A percentile compares a stretch with the other conserved stretches of the same genome.
These are phyloP conservation scores for Rousettus madagascariensis DNA, from an alignment of 2,797 vertebrate species.

Conservation along the genomic window DNA sequence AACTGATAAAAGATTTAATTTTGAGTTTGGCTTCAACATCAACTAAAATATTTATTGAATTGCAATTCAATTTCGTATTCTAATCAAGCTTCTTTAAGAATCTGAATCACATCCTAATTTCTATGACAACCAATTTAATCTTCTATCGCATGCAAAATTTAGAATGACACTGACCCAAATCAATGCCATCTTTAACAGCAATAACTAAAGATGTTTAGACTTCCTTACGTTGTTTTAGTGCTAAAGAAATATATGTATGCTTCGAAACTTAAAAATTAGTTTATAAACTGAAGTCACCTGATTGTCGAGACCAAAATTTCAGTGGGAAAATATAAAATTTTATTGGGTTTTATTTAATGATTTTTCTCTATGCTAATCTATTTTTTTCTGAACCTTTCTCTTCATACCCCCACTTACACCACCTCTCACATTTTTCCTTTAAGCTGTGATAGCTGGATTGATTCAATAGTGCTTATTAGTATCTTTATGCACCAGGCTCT, in stretches of 20 bases:
- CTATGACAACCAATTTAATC: constrained; percentile 64
- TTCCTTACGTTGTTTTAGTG: background rate
- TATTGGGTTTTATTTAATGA: background rate
- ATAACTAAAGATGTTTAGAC: background rate
- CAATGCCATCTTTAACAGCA: background rate
- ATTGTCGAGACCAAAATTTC: background rate
- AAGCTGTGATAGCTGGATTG: background rate
- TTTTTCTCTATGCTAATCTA: background rate
- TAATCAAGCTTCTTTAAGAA: constrained; percentile 55
- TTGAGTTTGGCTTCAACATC: constrained; percentile 54
- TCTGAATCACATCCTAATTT: constrained; percentile 68
- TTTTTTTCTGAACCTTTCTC: background rate
- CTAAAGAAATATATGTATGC: background rate
- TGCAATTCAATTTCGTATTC: constrained; percentile 59
- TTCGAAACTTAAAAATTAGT: background rate
- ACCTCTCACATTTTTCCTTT: background rate
- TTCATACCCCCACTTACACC: background rate
- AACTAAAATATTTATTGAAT: constrained; percentile 67
- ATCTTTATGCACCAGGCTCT: background rate
- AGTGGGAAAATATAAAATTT: background rate
- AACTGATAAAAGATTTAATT: constrained; percentile 60
- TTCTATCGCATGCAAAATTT: constrained; percentile 35
- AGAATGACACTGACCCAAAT: constrained; percentile 55
- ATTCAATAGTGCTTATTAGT: background rate
- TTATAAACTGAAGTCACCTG: background rate